Base-by-base conservation (phyloP, 2,888 invertebrate genomes). In the Gymnosoma rotundatum region DNA sequence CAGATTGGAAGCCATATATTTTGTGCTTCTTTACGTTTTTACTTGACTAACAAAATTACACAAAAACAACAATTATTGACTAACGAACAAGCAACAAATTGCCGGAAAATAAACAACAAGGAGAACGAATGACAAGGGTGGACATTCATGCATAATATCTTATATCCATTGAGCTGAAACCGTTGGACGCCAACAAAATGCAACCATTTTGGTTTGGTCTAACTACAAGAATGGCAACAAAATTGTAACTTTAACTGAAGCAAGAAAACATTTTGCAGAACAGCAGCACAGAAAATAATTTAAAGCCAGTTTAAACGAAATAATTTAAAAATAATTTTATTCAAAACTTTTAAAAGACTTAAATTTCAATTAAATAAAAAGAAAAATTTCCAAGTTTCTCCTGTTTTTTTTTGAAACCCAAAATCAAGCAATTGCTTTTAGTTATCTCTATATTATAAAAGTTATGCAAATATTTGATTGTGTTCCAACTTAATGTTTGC, bases 91-190 rank as follows among this genome's bases (percentile, higher is more conserved):
- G 60, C 16, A 45, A 36, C 20, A 73, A 73, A 61, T 32, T 54
- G 36, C 45, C 21, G 42, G 52, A 42, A 80, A 74, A 60, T 60
- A 73, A 73, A 61, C 32, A 67, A 16, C 21, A n/a, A 45, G 52
- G 21, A 73, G 25, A 52, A 60, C 58, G 50, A 64, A 66, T 66
- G 20, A 36, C 56, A 56, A 66, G 20, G 18, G 18, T 54, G 48
- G 48, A 69, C 69, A 80, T 20, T 69, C 61, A 69, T 74, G 79
- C 73, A 67, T 67, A 74, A 54, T 73, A 66, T n/a, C n/a, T n/a
- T n/a, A n/a, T 52, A 80, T 36, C 45, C 61, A 80, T 61, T 67
- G 54, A 74, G 36, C 42, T 80, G 74, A 61, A 80, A 80, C 61
- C 54, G 36, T 74, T 69, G 54, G 45, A n/a, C 36, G 54, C 32